Conservation (phyloP, 2,113 vertebrate species). For the Pitta sordida region DNA sequence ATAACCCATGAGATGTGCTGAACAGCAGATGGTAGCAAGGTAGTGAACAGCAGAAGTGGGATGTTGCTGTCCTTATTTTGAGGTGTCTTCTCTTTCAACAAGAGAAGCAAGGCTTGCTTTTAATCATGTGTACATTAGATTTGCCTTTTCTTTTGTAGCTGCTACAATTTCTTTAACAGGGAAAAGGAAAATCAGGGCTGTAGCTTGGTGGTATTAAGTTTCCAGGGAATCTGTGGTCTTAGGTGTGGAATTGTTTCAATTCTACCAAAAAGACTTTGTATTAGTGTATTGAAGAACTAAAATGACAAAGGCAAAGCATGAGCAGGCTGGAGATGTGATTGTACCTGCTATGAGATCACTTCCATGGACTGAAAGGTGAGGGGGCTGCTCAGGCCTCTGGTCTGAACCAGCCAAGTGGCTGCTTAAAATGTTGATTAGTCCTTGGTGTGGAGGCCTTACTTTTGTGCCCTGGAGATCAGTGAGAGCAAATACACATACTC, state of each 20-base stretch:
- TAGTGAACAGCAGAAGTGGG: not conserved
- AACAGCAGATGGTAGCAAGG: not conserved
- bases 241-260: not conserved
- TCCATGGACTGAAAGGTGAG: not conserved
- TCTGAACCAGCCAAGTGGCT: not conserved
- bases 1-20: not conserved
- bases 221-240: not conserved
- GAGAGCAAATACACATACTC: not conserved
- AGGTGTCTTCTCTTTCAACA: not conserved
- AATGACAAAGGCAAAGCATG: not conserved
- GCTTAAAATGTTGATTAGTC: not conserved
- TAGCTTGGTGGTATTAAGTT: not conserved
- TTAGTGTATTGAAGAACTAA: not conserved
- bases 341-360: not conserved
- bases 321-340: not conserved
- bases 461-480: not conserved
- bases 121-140: fast-evolving
- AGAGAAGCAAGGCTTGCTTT: not conserved
- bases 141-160: not conserved
- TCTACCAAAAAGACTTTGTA: not conserved
- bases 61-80: not conserved
- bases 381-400: not conserved
- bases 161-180: not conserved
- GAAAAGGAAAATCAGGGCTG: not conserved
- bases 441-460: not conserved